Percentiles rank a stretch among this genome's conserved stretches.
Conservation (phyloP, 2,888 invertebrate genomes). For the Flabesymbios commensalis region DNA sequence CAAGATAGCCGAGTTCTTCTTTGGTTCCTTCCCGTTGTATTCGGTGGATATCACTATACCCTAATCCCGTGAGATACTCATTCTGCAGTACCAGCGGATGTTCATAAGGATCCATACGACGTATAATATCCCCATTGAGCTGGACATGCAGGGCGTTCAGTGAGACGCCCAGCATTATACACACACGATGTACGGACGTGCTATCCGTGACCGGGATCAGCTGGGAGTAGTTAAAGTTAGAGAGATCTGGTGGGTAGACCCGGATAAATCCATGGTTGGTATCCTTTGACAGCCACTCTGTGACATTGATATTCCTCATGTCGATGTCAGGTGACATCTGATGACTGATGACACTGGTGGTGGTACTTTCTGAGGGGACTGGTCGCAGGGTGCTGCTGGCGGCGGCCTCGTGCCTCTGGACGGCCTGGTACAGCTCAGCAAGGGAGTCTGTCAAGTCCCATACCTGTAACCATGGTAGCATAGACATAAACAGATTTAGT, state of each 20-base stretch:
- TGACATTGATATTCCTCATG: constrained; percentile 35
- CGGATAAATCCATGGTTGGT: constrained; percentile 57
- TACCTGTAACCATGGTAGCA: too few species aligned
- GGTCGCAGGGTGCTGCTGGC: background rate
- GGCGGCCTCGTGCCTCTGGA: constrained; percentile 13
- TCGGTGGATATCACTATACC: constrained; percentile 51
- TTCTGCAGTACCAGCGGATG: constrained; percentile 62
- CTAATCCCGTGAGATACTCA: constrained; percentile 59
- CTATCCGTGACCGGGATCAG: constrained; percentile 57
- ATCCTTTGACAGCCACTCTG: constrained; percentile 52
- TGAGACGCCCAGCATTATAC: constrained; percentile 52
- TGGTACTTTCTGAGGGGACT: background rate
- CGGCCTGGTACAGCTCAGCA: constrained; percentile 44
- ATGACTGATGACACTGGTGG: background rate
- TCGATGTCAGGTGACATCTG: background rate
- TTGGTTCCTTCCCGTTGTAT: constrained; percentile 59
- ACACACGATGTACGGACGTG: constrained; percentile 57
- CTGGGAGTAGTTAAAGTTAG: constrained; percentile 41
- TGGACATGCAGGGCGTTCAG: constrained; percentile 59
- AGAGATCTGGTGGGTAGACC: constrained; percentile 51
- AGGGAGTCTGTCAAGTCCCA: constrained; percentile 60
- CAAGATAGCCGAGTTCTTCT: constrained; percentile 55
- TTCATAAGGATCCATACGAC: constrained; percentile 58
- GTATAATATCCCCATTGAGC: constrained; percentile 58
- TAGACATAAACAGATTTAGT: too few species aligned